Percentiles rank a stretch among this genome's conserved stretches.
phyloP scores from a whole-genome alignment of 2,113 vertebrate genomes.

The Carassius carassius region DNA sequence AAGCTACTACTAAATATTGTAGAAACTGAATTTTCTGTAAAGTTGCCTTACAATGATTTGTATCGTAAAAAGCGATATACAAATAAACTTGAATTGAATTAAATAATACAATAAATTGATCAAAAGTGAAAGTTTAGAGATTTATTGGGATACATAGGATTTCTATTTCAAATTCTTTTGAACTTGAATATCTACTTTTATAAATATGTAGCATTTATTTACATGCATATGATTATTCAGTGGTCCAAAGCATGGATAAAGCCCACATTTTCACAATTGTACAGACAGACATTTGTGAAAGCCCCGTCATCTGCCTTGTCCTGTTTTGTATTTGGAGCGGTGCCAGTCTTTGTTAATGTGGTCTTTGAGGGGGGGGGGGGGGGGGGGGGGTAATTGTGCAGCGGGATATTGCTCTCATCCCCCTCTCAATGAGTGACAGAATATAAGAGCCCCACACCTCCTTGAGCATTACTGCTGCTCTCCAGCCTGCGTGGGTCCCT shows the following conservation, averaged over 20 bases:
- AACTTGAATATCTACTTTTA: too few relatives aligned
- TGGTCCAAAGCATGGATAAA: conserved; percentile 15
- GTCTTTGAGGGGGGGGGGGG: conserved; percentile 19
- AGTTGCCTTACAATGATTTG: too few relatives aligned
- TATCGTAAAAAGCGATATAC: too few relatives aligned
- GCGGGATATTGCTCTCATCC: conserved; percentile 27
- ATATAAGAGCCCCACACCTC: conserved; percentile 36
- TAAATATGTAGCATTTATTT: not conserved
- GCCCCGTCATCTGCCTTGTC: not conserved
- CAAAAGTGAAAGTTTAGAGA: too few relatives aligned
- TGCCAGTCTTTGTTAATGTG: conserved; percentile 50
- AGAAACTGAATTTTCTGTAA: too few relatives aligned
- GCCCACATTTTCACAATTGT: conserved; percentile 5
- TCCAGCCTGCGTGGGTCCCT: not conserved
- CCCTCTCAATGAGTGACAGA: conserved; percentile 33
- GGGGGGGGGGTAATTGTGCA: conserved; percentile 44
- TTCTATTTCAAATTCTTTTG: too few relatives aligned
- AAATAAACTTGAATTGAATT: too few relatives aligned
- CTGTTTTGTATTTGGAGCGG: conserved; percentile 35
- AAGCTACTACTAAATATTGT: too few relatives aligned
- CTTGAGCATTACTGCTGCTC: conserved; percentile 35
- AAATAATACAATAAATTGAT: too few relatives aligned
- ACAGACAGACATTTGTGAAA: conserved; percentile 42
- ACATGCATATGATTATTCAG: not conserved
- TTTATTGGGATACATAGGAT: too few relatives aligned